Conservation (phyloP, 2,888 invertebrate species). For the Pherbina coryleti region DNA sequence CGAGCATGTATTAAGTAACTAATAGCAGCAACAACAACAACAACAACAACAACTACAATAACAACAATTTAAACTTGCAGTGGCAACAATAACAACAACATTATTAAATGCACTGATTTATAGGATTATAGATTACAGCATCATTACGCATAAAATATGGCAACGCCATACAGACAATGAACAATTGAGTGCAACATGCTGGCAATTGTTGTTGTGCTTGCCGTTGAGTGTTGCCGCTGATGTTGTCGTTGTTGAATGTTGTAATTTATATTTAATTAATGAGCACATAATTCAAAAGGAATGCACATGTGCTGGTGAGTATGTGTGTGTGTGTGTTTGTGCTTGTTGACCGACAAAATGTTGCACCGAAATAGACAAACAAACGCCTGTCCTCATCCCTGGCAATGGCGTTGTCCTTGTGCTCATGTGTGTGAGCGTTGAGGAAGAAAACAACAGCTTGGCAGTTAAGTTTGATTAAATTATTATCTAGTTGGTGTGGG, state of each 20-base stretch:
- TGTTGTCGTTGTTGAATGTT: slow-evolving; percentile 29
- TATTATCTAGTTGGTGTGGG: neutral
- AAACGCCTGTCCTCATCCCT: neutral
- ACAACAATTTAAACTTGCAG: neutral
- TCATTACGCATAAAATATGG: slow-evolving; percentile 32
- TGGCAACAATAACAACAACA: neutral
- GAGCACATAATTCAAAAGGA: slow-evolving; percentile 19
- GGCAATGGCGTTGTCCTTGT: neutral
- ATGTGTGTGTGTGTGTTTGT: slow-evolving; percentile 2
- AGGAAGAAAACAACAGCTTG: neutral
- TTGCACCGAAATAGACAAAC: slow-evolving; percentile 9
- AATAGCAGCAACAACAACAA: neutral
- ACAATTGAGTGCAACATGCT: neutral
- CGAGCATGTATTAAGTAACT: neutral
- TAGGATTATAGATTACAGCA: slow-evolving; percentile 34
- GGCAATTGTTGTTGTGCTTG: slow-evolving; percentile 28
- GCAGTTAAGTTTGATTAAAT: neutral
- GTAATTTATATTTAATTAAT: slow-evolving; percentile 37
- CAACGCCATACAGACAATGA: slow-evolving; percentile 15
- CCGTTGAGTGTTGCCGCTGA: slow-evolving; percentile 19
- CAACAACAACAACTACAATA: neutral
- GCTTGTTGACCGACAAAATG: slow-evolving; percentile 1
- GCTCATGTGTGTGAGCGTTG: neutral
- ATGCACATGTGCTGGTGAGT: slow-evolving; percentile 20
- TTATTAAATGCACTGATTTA: slow-evolving; percentile 22